phyloP scores from a whole-genome alignment of 1,140 invertebrate genomes.

The Calliphora vicina region DNA sequence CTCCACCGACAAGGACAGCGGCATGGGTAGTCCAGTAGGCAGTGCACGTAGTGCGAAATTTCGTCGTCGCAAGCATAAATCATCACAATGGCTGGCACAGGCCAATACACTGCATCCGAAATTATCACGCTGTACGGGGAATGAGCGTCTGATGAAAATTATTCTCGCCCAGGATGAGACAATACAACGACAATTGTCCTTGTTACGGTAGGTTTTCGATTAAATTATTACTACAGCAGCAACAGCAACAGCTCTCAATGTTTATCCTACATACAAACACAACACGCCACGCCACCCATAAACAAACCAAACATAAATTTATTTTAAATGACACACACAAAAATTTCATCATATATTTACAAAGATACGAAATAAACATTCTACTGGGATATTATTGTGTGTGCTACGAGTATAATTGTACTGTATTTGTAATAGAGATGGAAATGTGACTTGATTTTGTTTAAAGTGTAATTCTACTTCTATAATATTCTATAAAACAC shows the following conservation, averaged over 20 bases:
- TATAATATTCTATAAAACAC: too few species aligned
- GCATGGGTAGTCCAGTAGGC: conserved; percentile 58
- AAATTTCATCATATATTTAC: background rate
- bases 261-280: background rate
- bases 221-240: too few species aligned
- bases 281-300: background rate
- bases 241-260: background rate
- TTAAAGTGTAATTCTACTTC: too few species aligned
- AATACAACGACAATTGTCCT: conserved; percentile 77
- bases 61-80: conserved; percentile 50
- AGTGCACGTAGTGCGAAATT: conserved; percentile 56
- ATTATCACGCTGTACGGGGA: conserved; percentile 48
- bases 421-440: background rate
- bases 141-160: conserved; percentile 76
- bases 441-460: background rate
- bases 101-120: conserved; percentile 50
- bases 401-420: background rate
- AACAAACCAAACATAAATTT: background rate
- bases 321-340: background rate
- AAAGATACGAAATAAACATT: background rate
- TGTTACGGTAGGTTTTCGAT: conserved; percentile 65
- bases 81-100: conserved; percentile 42
- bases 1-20: conserved; percentile 59
- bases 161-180: conserved; percentile 83
- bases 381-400: background rate